A percentile compares a stretch with the other conserved stretches of the same genome.
Evolutionary conservation across 2,113 vertebrate genomes (phyloP).

Genomic region (Solea senegalensis): DNA sequence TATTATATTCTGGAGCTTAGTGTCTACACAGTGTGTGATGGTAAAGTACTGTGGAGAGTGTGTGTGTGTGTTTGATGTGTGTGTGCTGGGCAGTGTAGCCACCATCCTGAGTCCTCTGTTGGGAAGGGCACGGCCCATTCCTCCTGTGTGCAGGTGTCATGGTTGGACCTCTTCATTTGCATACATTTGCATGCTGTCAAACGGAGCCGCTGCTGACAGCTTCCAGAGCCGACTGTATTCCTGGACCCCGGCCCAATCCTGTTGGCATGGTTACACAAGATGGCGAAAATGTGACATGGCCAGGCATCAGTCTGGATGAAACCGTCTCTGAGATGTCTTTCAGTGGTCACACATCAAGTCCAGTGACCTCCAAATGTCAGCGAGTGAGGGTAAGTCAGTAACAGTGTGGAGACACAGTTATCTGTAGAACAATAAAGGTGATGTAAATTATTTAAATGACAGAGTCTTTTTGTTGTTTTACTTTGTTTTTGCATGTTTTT

Average conservation of each 20-base stretch:
- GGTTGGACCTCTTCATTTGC: conserved; percentile 82
- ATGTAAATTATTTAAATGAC: too few species aligned
- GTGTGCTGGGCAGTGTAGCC: conserved; percentile 34
- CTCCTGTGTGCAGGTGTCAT: conserved; percentile 82
- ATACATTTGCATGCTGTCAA: conserved; percentile 87
- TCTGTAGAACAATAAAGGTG: too few species aligned
- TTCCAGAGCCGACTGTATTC: conserved; percentile 75
- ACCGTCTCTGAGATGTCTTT: conserved; percentile 30
- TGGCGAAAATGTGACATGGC: conserved; percentile 36
- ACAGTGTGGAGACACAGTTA: neutral
- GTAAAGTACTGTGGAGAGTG: neutral
- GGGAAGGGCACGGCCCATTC: conserved; percentile 75
- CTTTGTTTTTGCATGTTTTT: too few species aligned
- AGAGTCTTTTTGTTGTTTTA: too few species aligned
- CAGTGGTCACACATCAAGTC: conserved; percentile 44
- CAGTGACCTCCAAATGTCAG: conserved; percentile 72
- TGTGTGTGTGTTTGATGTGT: neutral
- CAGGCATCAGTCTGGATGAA: conserved; percentile 36
- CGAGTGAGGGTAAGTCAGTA: conserved; percentile 26
- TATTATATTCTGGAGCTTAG: neutral
- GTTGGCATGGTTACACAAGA: conserved; percentile 65
- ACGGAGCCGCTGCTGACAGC: conserved; percentile 78
- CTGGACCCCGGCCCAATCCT: conserved; percentile 79
- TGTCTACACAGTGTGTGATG: too few species aligned
- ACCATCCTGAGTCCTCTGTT: conserved; percentile 68